These are phyloP conservation scores for Neogale vison DNA, from an alignment of 2,113 vertebrate species.

Conservation along the genomic window DNA sequence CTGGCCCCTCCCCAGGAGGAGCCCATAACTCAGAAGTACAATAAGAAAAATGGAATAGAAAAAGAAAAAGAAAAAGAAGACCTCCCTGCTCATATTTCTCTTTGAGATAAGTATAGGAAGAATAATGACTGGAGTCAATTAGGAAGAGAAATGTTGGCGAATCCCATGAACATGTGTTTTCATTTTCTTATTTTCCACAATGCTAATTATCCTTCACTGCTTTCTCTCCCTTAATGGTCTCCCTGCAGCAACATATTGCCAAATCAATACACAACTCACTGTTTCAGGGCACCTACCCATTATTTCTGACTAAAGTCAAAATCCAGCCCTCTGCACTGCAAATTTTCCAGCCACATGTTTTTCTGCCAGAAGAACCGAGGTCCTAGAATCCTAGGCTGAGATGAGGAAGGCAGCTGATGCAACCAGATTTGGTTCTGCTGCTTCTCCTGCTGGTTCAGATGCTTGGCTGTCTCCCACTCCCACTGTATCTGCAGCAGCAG, in stretches of 20 bases:
- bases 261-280: neutral
- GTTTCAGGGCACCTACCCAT: neutral
- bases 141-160: neutral
- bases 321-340: neutral
- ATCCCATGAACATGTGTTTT: neutral
- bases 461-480: neutral
- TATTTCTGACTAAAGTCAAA: neutral
- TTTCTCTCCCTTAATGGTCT: neutral
- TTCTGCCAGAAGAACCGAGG: neutral
- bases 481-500: neutral
- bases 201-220: neutral
- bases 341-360: neutral
- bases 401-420: neutral
- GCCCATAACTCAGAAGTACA: neutral
- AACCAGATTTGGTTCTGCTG: conserved; percentile 56
- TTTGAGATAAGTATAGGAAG: neutral
- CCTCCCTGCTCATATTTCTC: neutral
- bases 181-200: neutral
- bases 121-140: no score
- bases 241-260: neutral
- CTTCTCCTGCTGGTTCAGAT: conserved; percentile 43
- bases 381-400: neutral
- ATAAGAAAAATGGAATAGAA: neutral
- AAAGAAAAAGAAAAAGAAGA: neutral
- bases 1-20: neutral